Evolutionary conservation across 2,113 vertebrate genomes (phyloP).

Genomic region (Plecturocebus donacophilus): DNA sequence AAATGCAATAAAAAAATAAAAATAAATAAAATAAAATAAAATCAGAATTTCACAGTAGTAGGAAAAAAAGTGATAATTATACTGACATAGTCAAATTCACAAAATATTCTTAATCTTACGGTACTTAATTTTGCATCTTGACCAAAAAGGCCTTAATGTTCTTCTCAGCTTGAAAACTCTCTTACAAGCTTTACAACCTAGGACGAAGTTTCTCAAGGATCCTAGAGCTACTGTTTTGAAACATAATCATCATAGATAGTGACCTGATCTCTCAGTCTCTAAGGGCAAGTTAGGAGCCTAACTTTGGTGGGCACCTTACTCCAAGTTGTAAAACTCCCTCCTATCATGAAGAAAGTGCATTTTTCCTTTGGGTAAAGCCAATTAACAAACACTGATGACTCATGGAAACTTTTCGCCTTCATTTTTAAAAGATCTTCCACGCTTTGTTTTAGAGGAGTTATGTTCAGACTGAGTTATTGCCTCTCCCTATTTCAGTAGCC

Average conservation of each 20-base stretch:
- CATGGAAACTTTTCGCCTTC: background rate
- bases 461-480: background rate
- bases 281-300: accelerated
- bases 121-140: background rate
- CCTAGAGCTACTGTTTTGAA: background rate
- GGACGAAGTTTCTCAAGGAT: background rate
- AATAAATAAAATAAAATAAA: slow-evolving; percentile 52
- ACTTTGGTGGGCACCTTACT: accelerated
- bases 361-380: background rate
- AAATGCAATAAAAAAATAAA: too few relatives aligned
- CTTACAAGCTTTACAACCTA: background rate
- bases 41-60: background rate
- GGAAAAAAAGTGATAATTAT: background rate
- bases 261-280: background rate
- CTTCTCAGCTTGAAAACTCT: background rate
- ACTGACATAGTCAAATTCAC: background rate
- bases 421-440: background rate
- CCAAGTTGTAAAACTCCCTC: background rate
- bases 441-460: background rate
- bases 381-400: background rate
- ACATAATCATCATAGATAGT: background rate
- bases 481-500: background rate
- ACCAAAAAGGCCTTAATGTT: background rate
- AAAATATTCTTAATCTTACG: background rate
- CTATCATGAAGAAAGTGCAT: background rate